Base-by-base conservation (phyloP, 2,113 vertebrate genomes). In the Leiothrix lutea region DNA sequence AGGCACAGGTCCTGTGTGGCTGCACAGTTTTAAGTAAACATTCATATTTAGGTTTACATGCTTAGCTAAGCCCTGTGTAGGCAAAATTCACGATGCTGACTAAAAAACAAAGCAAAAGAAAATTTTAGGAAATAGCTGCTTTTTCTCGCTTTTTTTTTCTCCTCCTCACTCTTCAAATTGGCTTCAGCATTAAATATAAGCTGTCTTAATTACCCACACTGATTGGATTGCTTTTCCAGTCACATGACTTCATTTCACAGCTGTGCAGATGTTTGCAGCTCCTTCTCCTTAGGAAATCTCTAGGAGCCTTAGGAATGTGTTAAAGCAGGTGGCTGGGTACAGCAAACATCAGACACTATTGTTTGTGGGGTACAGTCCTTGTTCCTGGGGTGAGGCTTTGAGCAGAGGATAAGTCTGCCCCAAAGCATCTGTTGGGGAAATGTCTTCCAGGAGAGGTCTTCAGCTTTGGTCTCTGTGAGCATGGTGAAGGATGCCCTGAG, bases 151-250 rank as follows among this genome's bases (percentile, higher is more conserved):
- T 53, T 83, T 56, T 50, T 1, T 1, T 1, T 11, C 16, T 22
- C 2, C 7, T 48, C 20, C 26, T 71, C 9, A 28, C 23, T 71
- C 85, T 79, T 90, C 65, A 95, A 85, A 83, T 84, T 94, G 87
- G 60, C 61, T 86, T 97, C 94, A 91, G 93, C 85, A 81, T 92
- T 95, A 96, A 96, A 93, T 96, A 92, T 88, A 80, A 97, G 72
- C 91, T 94, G 82, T 85, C 86, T 92, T 97, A 97, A 97, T 98
- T 97, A 94, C 54, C 56, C 74, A 82, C 91, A 72, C 90, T 97
- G 96, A 97, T 94, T 97, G 87, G 73, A 95, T 97, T 97, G 92
- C 90, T 51, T 71, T 95, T 87, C 56, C 80, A 81, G 92, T 94
- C 57, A 42, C 62, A 24, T 91, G 78, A 71, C 88, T 97, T 88